phyloP scores from a whole-genome alignment of 2,888 invertebrate genomes.

The Ichneumoninae sp. region DNA sequence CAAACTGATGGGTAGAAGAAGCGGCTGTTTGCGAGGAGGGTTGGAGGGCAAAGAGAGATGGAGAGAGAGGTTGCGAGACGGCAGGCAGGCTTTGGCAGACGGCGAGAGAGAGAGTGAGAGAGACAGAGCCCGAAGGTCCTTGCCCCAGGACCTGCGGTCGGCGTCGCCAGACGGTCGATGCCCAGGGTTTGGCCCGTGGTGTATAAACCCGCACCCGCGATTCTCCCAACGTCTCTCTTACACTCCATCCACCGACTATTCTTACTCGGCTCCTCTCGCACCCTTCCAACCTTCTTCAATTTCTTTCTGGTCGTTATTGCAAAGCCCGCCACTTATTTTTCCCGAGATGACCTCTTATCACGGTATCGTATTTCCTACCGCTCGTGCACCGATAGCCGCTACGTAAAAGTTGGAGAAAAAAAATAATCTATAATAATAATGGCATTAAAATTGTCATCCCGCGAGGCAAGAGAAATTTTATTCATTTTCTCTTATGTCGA shows the following conservation, averaged over 20 bases:
- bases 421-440: not conserved
- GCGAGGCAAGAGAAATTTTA: no score
- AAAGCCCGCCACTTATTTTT: constrained; percentile 21
- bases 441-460: no score
- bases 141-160: constrained; percentile 79
- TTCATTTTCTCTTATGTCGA: no score
- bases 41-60: not conserved
- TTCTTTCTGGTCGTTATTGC: constrained; percentile 45
- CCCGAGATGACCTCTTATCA: not conserved
- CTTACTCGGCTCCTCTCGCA: constrained; percentile 1
- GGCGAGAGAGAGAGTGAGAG: constrained; percentile 47
- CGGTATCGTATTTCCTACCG: not conserved
- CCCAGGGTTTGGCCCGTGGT: constrained; percentile 72
- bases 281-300: constrained; percentile 49
- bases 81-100: constrained; percentile 28
- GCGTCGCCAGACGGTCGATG: constrained; percentile 80
- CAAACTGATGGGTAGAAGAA: constrained; percentile 35
- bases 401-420: not conserved
- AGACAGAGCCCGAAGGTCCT: constrained; percentile 76
- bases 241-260: constrained; percentile 5
- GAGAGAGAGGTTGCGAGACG: constrained; percentile 41
- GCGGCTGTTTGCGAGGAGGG: not conserved
- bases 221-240: not conserved
- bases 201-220: constrained; percentile 36
- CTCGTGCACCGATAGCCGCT: not conserved